Percentiles rank a stretch among this genome's conserved stretches.
Evolutionary conservation across 2,113 vertebrate genomes (phyloP).

Genomic region (Cyprinus carpio): DNA sequence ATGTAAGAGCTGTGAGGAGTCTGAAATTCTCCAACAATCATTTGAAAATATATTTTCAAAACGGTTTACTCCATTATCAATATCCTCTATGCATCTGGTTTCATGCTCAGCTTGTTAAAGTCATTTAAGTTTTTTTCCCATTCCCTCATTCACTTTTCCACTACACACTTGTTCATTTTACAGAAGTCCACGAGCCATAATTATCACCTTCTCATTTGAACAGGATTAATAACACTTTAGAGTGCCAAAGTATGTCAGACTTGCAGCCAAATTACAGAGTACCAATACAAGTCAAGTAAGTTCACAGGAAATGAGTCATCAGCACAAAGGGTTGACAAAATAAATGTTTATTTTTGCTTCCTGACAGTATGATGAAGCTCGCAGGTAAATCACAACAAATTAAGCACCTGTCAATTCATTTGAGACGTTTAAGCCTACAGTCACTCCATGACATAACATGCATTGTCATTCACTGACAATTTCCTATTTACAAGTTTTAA

Average conservation of each 20-base stretch:
- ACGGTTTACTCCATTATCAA: not conserved
- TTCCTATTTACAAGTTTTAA: constrained; percentile 35
- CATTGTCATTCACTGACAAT: constrained; percentile 48
- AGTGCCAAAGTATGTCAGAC: constrained; percentile 16
- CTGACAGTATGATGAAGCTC: constrained; percentile 44
- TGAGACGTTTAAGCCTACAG: constrained; percentile 40
- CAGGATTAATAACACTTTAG: not conserved
- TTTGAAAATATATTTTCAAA: not conserved
- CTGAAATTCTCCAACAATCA: not conserved
- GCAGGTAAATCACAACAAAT: constrained; percentile 55
- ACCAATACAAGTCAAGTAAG: constrained; percentile 31
- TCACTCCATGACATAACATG: constrained; percentile 49
- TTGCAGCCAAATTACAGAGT: constrained; percentile 18
- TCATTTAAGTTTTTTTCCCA: not conserved
- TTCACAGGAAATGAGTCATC: constrained; percentile 33
- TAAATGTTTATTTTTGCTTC: constrained; percentile 40
- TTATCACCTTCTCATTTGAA: constrained; percentile 24
- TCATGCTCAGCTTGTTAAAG: not conserved
- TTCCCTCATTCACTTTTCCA: not conserved
- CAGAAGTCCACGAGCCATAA: constrained; percentile 7
- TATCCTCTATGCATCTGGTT: not conserved
- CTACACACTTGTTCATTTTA: constrained; percentile 15
- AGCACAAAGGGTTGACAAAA: not conserved
- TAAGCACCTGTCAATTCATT: constrained; percentile 42
- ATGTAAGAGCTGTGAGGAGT: not conserved